Evolutionary conservation across 2,888 invertebrate genomes (phyloP).

Genomic region (Ophion slaviceki): DNA sequence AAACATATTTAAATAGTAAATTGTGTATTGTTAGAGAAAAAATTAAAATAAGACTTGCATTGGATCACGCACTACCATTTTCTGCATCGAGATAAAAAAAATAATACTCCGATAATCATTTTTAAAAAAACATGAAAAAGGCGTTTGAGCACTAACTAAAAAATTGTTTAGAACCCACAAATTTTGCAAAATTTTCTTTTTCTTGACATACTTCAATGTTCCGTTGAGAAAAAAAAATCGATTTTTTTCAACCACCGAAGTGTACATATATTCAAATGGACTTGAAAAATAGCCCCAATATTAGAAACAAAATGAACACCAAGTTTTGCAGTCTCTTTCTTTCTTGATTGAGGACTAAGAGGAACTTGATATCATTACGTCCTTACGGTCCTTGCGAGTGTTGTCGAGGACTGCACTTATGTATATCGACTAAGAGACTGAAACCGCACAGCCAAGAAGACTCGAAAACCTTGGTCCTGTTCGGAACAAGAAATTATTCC

Average conservation of each 20-base stretch:
- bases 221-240: no score
- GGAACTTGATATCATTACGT: slow-evolving; percentile 59
- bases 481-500: slow-evolving; percentile 20
- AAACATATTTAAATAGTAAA: no score
- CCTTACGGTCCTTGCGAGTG: slow-evolving; percentile 52
- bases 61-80: no score
- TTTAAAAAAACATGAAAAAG: no score
- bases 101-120: no score
- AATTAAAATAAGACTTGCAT: no score
- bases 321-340: slow-evolving; percentile 3
- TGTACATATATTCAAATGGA: background rate
- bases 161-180: no score
- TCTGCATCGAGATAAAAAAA: no score
- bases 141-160: no score
- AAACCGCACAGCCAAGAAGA: slow-evolving; percentile 21
- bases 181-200: no score
- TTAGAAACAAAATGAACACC: slow-evolving; percentile 42
- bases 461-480: slow-evolving; percentile 55
- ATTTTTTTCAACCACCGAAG: background rate
- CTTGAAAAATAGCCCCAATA: slow-evolving; percentile 36
- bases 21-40: no score
- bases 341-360: slow-evolving; percentile 63
- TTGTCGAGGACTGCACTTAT: slow-evolving; percentile 17
- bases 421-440: slow-evolving; percentile 1
- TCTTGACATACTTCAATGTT: no score